These are phyloP conservation scores for Xenentodon cancila DNA, from an alignment of 2,797 vertebrate genomes.

Conservation along the genomic window DNA sequence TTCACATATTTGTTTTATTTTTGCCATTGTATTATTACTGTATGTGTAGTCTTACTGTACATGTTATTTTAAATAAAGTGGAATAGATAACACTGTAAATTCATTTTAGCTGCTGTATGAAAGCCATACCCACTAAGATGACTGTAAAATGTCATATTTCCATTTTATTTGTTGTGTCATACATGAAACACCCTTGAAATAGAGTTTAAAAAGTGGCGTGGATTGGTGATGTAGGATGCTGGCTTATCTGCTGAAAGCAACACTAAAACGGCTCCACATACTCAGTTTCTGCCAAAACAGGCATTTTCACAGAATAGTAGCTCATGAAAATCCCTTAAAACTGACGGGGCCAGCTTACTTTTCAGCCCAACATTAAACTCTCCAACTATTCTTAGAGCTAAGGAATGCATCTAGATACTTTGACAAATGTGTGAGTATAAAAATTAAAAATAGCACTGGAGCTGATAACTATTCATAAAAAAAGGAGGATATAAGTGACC, in stretches of 20 bases:
- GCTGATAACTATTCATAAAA: conserved; percentile 31
- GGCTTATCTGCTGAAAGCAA: conserved; percentile 58
- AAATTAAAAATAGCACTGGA: conserved; percentile 37
- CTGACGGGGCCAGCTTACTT: conserved; percentile 52
- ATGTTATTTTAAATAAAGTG: too few relatives aligned
- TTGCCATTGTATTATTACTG: too few relatives aligned
- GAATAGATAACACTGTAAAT: too few relatives aligned
- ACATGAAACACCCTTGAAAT: conserved; percentile 31
- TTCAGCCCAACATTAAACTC: conserved; percentile 39
- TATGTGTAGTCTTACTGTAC: too few relatives aligned
- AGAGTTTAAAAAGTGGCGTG: conserved; percentile 15
- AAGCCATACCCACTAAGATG: background rate
- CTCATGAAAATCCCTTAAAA: conserved; percentile 62
- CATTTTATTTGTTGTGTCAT: conserved; percentile 41
- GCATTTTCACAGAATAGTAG: conserved; percentile 49
- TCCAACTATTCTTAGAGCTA: conserved; percentile 6
- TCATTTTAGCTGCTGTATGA: too few relatives aligned
- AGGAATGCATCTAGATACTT: conserved; percentile 6
- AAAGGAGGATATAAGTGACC: conserved; percentile 16
- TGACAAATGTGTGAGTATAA: conserved; percentile 10
- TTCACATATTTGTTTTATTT: too few relatives aligned
- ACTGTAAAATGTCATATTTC: conserved; percentile 12
- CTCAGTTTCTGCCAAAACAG: conserved; percentile 42
- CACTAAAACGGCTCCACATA: conserved; percentile 44
- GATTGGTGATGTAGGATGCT: conserved; percentile 52